Conservation (phyloP, 2,797 vertebrate genomes). For the Ceyx erithaca region DNA sequence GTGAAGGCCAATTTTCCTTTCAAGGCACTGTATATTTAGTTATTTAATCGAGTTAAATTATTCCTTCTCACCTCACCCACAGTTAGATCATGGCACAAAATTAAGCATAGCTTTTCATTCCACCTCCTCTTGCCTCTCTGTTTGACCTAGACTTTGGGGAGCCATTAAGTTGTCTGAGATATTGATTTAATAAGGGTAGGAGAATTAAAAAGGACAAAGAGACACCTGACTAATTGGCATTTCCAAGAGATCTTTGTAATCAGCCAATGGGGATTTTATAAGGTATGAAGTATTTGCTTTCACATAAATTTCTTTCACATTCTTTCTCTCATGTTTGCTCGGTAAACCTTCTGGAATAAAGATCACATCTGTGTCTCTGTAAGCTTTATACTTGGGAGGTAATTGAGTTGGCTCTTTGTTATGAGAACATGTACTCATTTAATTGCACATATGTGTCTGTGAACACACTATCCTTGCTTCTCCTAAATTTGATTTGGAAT, state of each 20-base stretch:
- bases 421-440: constrained; percentile 25
- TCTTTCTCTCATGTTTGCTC: constrained; percentile 42
- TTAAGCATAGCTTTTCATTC: constrained; percentile 51
- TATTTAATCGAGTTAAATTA: constrained; percentile 59
- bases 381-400: constrained; percentile 55
- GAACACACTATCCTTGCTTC: constrained; percentile 58
- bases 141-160: constrained; percentile 70
- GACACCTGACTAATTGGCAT: constrained; percentile 70
- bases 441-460: constrained; percentile 73
- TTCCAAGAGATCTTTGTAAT: constrained; percentile 68
- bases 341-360: constrained; percentile 54
- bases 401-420: constrained; percentile 68
- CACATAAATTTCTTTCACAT: constrained; percentile 61
- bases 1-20: constrained; percentile 46
- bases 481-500: constrained; percentile 76
- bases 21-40: constrained; percentile 22
- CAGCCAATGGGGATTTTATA: constrained; percentile 57
- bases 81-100: constrained; percentile 27
- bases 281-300: constrained; percentile 63
- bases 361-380: constrained; percentile 62
- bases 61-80: constrained; percentile 37
- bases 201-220: constrained; percentile 73
- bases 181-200: constrained; percentile 71
- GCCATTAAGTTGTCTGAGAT: constrained; percentile 68
- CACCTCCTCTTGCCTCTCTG: constrained; percentile 53